Conservation (phyloP, 2,113 vertebrate species). For the Macroglossus sobrinus region DNA sequence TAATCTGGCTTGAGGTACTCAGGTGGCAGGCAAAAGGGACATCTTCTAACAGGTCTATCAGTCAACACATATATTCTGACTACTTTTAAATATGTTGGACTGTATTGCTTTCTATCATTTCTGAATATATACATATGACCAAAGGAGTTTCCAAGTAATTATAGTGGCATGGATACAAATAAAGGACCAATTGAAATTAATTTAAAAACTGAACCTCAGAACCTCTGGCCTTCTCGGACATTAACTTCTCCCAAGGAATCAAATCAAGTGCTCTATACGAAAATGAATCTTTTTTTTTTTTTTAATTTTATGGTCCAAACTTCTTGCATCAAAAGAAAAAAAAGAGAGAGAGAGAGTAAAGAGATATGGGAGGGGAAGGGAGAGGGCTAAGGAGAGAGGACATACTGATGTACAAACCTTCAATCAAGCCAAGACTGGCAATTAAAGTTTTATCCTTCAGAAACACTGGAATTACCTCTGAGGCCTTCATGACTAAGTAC, state of each 20-base stretch:
- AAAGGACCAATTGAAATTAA: neutral
- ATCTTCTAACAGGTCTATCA: neutral
- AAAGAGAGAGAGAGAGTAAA: neutral
- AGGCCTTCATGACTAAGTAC: neutral
- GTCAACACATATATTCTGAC: neutral
- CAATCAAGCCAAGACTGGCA: neutral
- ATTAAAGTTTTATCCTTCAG: constrained; percentile 12
- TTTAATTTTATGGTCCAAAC: neutral
- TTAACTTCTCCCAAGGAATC: neutral
- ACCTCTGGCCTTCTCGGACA: neutral
- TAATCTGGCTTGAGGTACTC: neutral
- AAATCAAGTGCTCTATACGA: neutral
- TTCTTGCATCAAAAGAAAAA: neutral
- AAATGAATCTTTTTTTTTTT: neutral
- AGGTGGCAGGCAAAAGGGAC: neutral
- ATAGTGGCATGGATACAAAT: neutral
- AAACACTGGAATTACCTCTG: neutral
- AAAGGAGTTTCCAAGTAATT: neutral
- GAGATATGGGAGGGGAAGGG: too few relatives aligned
- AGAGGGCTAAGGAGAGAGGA: neutral
- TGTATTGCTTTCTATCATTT: neutral
- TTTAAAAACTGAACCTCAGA: neutral
- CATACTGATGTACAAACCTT: neutral
- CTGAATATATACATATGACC: neutral
- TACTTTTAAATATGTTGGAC: neutral